Percentiles rank a stretch among this genome's conserved stretches.
Conservation (phyloP, 2,888 invertebrate genomes). For the Parthenolecanium corni region DNA sequence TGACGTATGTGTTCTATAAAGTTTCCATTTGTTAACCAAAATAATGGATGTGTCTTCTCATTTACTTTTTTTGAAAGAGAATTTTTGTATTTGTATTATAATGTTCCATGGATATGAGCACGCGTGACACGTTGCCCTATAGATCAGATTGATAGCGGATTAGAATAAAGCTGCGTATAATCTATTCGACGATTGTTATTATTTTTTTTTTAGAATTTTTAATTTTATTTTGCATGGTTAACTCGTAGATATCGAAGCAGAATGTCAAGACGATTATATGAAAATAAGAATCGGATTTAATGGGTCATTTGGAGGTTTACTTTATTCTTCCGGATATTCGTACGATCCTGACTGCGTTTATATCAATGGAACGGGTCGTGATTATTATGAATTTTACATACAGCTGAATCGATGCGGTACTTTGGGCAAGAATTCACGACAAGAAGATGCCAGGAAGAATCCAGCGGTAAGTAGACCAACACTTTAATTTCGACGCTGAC, state of each 20-base stretch:
- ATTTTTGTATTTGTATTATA: too few species aligned
- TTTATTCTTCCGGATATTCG: constrained; percentile 86
- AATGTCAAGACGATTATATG: constrained; percentile 93
- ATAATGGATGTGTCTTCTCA: background rate
- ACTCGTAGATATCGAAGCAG: constrained; percentile 76
- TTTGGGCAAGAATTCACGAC: constrained; percentile 73
- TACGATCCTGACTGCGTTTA: constrained; percentile 92
- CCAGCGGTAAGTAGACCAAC: constrained; percentile 56
- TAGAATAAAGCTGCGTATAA: too few species aligned
- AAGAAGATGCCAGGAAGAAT: constrained; percentile 71
- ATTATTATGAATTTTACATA: constrained; percentile 87
- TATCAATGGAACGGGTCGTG: constrained; percentile 81
- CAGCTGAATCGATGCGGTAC: constrained; percentile 86
- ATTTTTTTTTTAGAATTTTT: background rate
- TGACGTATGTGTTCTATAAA: background rate
- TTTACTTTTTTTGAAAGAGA: too few species aligned
- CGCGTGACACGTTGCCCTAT: background rate
- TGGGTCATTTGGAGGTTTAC: constrained; percentile 74
- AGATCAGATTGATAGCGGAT: too few species aligned
- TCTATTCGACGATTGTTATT: too few species aligned
- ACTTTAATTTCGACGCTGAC: background rate
- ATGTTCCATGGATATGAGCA: background rate
- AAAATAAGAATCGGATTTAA: constrained; percentile 86
- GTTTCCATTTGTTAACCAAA: background rate
- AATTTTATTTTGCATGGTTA: constrained; percentile 31